Evolutionary conservation across 2,113 vertebrate species (phyloP), one percentile per base, ranked within the genome.

Genomic region (Hypanus sabinus): DNA sequence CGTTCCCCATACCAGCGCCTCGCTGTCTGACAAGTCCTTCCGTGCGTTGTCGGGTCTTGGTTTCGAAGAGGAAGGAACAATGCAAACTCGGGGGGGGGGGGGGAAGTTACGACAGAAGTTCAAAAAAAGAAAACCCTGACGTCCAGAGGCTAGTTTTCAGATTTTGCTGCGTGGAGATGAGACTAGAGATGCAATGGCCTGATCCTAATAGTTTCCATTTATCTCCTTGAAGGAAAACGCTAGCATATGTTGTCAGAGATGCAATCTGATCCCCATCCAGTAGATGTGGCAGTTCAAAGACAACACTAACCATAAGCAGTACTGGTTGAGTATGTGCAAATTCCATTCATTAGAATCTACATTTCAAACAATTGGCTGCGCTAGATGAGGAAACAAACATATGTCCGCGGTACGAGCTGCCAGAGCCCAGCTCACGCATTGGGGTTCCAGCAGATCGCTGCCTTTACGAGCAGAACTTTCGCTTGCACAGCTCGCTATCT

Each of bases 141-240:
- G 73, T 55, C 70, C 91, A 93, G 68, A 75, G 73, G 91, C 91
- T 55, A 55, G 91, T 93, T 73, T 75, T 71, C 91, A 73, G 91
- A 46, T 33, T 93, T 5, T 93, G 46, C 70, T 14, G 91, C 68
- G 27, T 46, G 70, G 91, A 93, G 91, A 93, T 93, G 73, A 73
- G 68, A 93, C 33, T 73, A 5, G 70, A 93, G 91, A 93, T 93
- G 36, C 68, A 93, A 93, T 71, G 24, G 36, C 68, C 91, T 93
- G 68, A 73, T 93, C 73, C 91, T 93, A 93, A 93, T 93, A 38
- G 24, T 70, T 93, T 33, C 70, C 70, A 73, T 93, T 46, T 73
- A 93, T 93, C 91, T 93, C 22, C 68, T 65, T 73, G 27, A 73
- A 93, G 91, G 91, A 93, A 93, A 93, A 93, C 73, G 91, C 68